A percentile compares a stretch with the other conserved stretches of the same genome.
phyloP scores from a whole-genome alignment of 2,888 invertebrate species.

The Artemia sp. region DNA sequence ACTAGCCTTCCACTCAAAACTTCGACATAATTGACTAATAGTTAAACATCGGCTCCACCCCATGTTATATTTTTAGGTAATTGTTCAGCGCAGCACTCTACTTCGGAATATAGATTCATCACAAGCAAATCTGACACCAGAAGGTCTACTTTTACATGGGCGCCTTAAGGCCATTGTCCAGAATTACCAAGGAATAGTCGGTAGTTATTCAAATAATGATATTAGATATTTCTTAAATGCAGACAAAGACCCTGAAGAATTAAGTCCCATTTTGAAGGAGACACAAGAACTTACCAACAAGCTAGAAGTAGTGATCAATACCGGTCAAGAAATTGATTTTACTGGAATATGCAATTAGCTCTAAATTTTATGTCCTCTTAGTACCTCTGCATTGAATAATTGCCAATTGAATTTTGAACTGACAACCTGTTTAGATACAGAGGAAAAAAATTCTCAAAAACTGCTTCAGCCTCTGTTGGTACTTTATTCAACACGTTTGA shows the following conservation, averaged over 20 bases:
- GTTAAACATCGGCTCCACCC: too few species aligned
- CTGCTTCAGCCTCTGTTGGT: too few species aligned
- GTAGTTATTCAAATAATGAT: neutral
- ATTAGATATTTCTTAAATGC: neutral
- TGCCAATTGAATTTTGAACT: too few species aligned
- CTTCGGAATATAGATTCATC: neutral
- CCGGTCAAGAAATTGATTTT: too few species aligned
- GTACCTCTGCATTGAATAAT: too few species aligned
- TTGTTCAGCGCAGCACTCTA: conserved; percentile 1
- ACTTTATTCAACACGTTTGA: too few species aligned
- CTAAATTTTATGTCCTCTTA: too few species aligned
- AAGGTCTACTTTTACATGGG: neutral
- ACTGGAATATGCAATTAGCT: too few species aligned
- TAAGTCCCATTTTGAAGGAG: neutral
- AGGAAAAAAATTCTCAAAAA: too few species aligned
- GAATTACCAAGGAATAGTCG: neutral
- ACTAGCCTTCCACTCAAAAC: too few species aligned
- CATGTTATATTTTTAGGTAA: neutral
- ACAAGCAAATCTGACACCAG: neutral
- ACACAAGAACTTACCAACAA: neutral
- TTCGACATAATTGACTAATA: too few species aligned
- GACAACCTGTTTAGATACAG: too few species aligned
- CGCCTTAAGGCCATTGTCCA: neutral
- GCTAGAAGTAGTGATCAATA: neutral
- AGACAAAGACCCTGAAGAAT: neutral